A percentile compares a stretch with the other conserved stretches of the same genome.
Conservation (phyloP, 1,140 invertebrate genomes). For the Acromyrmex heyeri region DNA sequence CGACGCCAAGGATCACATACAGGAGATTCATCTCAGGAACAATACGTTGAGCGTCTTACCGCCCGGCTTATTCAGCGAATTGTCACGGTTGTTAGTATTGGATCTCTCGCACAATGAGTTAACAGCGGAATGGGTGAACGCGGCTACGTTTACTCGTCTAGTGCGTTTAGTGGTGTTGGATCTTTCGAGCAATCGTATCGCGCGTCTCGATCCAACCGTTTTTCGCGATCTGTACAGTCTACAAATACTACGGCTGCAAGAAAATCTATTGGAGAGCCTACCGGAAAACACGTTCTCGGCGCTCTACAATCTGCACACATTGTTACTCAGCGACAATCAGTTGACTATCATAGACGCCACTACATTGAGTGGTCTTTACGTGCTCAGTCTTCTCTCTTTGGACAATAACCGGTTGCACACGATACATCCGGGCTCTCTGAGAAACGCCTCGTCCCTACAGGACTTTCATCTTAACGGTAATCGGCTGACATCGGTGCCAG, state of each 20-base stretch:
- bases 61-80: constrained; percentile 93
- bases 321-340: constrained; percentile 95
- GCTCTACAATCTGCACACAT: constrained; percentile 93
- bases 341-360: constrained; percentile 92
- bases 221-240: constrained; percentile 94
- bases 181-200: constrained; percentile 93
- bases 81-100: constrained; percentile 93
- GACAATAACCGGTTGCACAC: constrained; percentile 94
- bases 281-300: constrained; percentile 94
- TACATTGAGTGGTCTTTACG: constrained; percentile 92
- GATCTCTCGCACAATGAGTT: constrained; percentile 95
- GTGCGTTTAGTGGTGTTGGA: constrained; percentile 93
- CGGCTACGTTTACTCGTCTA: constrained; percentile 94
- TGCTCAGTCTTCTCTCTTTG: constrained; percentile 92
- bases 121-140: constrained; percentile 95
- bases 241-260: constrained; percentile 93
- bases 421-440: constrained; percentile 93
- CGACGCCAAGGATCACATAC: constrained; percentile 91
- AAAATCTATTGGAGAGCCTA: constrained; percentile 93
- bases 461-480: constrained; percentile 97
- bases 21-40: constrained; percentile 94
- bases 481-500: constrained; percentile 93
- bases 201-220: constrained; percentile 92
- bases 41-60: constrained; percentile 95
- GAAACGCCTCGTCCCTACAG: constrained; percentile 94